phyloP scores from a whole-genome alignment of 2,113 vertebrate species.

The Isichthys henryi region DNA sequence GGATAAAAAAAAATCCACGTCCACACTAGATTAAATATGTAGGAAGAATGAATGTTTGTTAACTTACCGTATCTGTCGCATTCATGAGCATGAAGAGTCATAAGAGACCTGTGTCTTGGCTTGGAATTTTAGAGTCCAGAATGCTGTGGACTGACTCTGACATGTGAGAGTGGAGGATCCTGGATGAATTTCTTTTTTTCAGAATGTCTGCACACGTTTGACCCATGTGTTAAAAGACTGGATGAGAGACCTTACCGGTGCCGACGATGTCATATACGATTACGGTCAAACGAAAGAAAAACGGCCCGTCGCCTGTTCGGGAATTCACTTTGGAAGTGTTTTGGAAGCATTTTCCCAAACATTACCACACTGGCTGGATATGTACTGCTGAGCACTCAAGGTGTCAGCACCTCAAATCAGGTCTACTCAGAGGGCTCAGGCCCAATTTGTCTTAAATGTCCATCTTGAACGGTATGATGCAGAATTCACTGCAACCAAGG shows the following conservation, averaged over 20 bases:
- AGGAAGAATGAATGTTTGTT: conserved; percentile 24
- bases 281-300: conserved; percentile 7
- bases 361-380: conserved; percentile 17
- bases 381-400: neutral
- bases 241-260: neutral
- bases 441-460: neutral
- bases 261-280: conserved; percentile 14
- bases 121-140: neutral
- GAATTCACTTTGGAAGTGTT: conserved; percentile 1
- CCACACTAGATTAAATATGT: conserved; percentile 41
- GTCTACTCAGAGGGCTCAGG: neutral
- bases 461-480: neutral
- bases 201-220: conserved; percentile 18
- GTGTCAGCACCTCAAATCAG: neutral
- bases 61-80: neutral
- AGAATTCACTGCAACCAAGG: neutral
- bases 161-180: neutral
- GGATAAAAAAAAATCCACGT: conserved; percentile 27
- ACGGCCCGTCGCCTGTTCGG: neutral
- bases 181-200: neutral
- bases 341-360: conserved; percentile 6
- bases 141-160: neutral
- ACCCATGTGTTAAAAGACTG: conserved; percentile 10
- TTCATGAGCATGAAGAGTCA: conserved; percentile 10
- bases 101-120: neutral